phyloP scores from a whole-genome alignment of 2,113 vertebrate species.

The Phasianus colchicus region DNA sequence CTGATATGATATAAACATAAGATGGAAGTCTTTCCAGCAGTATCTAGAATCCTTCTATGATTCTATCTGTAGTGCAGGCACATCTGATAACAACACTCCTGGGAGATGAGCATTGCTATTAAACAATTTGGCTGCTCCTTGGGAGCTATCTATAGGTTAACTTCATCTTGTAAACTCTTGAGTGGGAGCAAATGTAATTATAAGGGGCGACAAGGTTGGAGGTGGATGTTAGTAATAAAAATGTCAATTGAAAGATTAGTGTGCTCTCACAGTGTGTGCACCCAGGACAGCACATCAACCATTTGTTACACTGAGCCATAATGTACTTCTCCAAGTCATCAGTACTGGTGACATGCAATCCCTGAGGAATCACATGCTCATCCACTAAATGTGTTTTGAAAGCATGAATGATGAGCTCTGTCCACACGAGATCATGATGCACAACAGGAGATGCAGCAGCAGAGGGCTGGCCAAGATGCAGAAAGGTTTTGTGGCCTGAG shows the following conservation, averaged over 20 bases:
- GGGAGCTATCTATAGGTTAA: not conserved
- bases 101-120: not conserved
- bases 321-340: not conserved
- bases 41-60: not conserved
- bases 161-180: not conserved
- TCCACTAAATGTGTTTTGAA: not conserved
- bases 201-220: not conserved
- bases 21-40: not conserved
- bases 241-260: not conserved
- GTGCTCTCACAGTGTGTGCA: not conserved
- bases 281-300: not conserved
- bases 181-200: not conserved
- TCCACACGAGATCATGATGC: not conserved
- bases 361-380: not conserved
- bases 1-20: not conserved
- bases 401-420: not conserved
- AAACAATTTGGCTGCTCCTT: not conserved
- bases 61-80: not conserved
- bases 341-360: not conserved
- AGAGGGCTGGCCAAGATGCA: not conserved
- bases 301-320: not conserved
- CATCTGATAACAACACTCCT: not conserved
- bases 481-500: not conserved
- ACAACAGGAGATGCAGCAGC: not conserved
- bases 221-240: not conserved